A percentile compares a stretch with the other conserved stretches of the same genome.
phyloP scores from a whole-genome alignment of 2,888 invertebrate genomes.

The Eucera pruinosa region DNA sequence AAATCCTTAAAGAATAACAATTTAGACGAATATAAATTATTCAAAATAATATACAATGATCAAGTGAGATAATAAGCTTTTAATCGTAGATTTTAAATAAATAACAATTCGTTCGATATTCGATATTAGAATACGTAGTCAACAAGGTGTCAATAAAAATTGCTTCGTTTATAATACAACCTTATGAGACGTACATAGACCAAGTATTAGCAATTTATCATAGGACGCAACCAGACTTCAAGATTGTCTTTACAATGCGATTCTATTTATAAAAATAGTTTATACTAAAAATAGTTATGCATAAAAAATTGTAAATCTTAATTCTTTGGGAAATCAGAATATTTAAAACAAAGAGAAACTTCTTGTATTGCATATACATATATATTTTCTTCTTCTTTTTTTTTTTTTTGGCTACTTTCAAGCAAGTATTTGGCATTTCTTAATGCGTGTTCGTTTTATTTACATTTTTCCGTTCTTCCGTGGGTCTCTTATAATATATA shows the following conservation, averaged over 20 bases:
- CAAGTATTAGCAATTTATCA: constrained; percentile 68
- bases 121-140: constrained; percentile 22
- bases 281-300: constrained; percentile 64
- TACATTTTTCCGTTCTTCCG: constrained; percentile 25
- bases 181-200: constrained; percentile 57
- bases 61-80: constrained; percentile 14
- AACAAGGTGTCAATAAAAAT: constrained; percentile 42
- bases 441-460: constrained; percentile 40
- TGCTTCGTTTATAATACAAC: constrained; percentile 59
- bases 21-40: constrained; percentile 27
- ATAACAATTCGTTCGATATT: constrained; percentile 6
- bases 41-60: not conserved
- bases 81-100: constrained; percentile 22
- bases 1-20: constrained; percentile 14
- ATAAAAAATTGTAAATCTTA: constrained; percentile 60
- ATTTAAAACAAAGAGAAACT: constrained; percentile 38
- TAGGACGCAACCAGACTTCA: constrained; percentile 78
- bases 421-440: constrained; percentile 53
- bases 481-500: constrained; percentile 24
- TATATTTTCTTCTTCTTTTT: no score
- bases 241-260: constrained; percentile 77
- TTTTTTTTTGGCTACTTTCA: constrained; percentile 41
- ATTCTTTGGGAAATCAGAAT: constrained; percentile 55
- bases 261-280: constrained; percentile 72
- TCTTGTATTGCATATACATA: constrained; percentile 34